Percentiles rank a stretch among this genome's conserved stretches.
Evolutionary conservation across 2,888 invertebrate species (phyloP).

Genomic region (Brachypalpus laphriformis): DNA sequence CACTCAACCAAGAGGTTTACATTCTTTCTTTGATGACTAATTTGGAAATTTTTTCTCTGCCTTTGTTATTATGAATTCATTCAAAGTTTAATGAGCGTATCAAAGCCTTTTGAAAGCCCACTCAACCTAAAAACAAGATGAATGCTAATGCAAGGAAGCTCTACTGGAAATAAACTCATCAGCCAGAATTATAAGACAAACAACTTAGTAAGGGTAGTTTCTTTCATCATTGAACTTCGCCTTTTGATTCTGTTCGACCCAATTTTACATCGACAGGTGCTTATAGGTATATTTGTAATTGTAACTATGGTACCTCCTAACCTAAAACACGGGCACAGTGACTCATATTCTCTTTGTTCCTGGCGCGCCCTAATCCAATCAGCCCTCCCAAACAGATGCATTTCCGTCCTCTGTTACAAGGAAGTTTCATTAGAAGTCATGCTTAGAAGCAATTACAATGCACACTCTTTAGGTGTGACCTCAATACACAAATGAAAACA

Average conservation of each 20-base stretch:
- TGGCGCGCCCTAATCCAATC: neutral
- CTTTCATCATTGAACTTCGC: no score
- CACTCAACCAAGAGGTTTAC: conserved; percentile 30
- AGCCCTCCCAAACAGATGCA: neutral
- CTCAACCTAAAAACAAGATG: neutral
- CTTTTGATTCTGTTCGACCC: neutral
- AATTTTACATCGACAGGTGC: neutral
- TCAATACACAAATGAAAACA: conserved; percentile 26
- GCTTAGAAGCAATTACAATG: conserved; percentile 22
- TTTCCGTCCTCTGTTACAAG: neutral
- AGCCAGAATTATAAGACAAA: no score
- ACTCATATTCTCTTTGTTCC: conserved; percentile 7
- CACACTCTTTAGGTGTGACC: conserved; percentile 30
- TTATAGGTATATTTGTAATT: neutral
- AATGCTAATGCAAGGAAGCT: no score
- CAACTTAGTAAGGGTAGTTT: no score
- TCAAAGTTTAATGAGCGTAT: conserved; percentile 17
- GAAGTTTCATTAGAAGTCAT: conserved; percentile 7
- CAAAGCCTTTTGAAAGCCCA: conserved; percentile 4
- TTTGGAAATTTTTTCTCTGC: conserved; percentile 18
- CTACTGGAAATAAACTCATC: no score
- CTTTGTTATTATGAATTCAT: conserved; percentile 19
- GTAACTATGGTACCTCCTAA: neutral
- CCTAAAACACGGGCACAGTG: no score
- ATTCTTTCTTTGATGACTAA: conserved; percentile 53